Evolutionary conservation across 2,113 vertebrate species (phyloP).

Genomic region (Archilochus colubris): DNA sequence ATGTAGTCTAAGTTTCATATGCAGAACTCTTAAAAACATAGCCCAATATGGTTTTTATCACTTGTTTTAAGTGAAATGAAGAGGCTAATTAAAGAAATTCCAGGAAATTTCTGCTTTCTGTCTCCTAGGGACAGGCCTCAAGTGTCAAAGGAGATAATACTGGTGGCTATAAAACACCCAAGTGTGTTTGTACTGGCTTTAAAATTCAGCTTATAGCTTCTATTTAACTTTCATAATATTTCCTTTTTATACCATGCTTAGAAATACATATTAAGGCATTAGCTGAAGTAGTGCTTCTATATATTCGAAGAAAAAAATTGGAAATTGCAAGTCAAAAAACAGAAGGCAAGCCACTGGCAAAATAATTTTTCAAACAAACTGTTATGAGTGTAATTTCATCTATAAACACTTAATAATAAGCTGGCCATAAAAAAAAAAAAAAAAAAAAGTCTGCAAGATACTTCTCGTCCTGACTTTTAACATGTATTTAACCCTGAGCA

Average conservation of each 20-base stretch:
- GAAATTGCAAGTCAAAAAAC: conserved; percentile 15
- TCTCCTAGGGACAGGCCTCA: conserved; percentile 42
- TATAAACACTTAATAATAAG: background rate
- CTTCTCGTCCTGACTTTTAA: background rate
- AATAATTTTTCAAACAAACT: background rate
- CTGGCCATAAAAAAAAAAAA: background rate
- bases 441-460: background rate
- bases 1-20: background rate
- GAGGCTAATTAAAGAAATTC: conserved; percentile 52
- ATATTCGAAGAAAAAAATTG: background rate
- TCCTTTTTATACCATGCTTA: conserved; percentile 37
- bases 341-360: conserved; percentile 39
- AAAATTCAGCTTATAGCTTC: conserved; percentile 35
- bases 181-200: conserved; percentile 47
- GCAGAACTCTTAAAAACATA: background rate
- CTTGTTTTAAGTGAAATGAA: conserved; percentile 59
- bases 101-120: conserved; percentile 67
- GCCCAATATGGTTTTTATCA: conserved; percentile 37
- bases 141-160: conserved; percentile 61
- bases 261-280: conserved; percentile 24
- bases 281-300: background rate
- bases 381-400: background rate
- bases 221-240: conserved; percentile 38
- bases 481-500: background rate
- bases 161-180: conserved; percentile 47